phyloP scores from a whole-genome alignment of 2,113 vertebrate genomes.

The Eclectus roratus region DNA sequence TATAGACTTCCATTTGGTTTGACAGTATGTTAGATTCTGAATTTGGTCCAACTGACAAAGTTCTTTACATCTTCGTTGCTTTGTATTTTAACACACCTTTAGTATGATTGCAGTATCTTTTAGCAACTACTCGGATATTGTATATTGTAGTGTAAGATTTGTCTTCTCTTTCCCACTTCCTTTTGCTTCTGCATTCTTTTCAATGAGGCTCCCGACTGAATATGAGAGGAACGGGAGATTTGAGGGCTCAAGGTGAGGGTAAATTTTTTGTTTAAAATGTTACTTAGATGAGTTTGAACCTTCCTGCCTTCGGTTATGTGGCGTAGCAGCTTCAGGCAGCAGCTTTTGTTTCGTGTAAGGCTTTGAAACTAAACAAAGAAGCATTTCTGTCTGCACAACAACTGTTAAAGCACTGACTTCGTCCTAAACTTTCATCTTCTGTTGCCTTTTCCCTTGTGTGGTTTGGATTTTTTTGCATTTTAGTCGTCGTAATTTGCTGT shows the following conservation, averaged over 20 bases:
- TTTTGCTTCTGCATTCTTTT: conserved; percentile 80
- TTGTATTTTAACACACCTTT: conserved; percentile 6
- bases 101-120: conserved; percentile 27
- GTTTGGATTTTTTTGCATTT: neutral
- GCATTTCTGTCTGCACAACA: conserved; percentile 44
- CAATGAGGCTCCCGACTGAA: conserved; percentile 93
- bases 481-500: conserved; percentile 5
- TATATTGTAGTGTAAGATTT: conserved; percentile 76
- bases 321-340: neutral
- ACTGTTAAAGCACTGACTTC: conserved; percentile 36
- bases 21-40: neutral
- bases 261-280: conserved; percentile 71
- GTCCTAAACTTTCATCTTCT: conserved; percentile 31
- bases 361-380: conserved; percentile 49
- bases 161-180: conserved; percentile 79
- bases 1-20: neutral
- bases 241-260: conserved; percentile 99
- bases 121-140: conserved; percentile 31
- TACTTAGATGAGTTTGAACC: conserved; percentile 56
- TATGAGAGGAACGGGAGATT: conserved; percentile 99
- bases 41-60: conserved; percentile 50
- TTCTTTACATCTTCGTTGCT: conserved; percentile 62
- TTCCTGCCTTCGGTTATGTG: conserved; percentile 35
- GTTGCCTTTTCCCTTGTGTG: conserved; percentile 21
- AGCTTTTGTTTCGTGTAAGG: conserved; percentile 41